phyloP scores from a whole-genome alignment of 2,888 invertebrate species.

The Coenonympha glycerion region DNA sequence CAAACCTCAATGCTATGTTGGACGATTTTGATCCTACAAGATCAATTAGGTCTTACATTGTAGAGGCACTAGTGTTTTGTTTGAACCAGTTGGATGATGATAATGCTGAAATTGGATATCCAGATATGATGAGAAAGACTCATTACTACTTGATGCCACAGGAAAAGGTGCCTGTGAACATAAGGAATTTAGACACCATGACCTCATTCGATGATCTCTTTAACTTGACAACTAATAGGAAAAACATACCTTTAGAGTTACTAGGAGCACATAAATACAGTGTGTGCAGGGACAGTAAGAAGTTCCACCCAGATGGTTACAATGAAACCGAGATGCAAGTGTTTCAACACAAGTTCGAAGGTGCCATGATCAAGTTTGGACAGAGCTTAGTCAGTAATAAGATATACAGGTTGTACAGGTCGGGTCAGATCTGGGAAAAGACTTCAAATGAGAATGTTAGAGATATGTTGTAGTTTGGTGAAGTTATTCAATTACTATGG shows the following conservation, averaged over 20 bases:
- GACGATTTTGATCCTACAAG: constrained; percentile 68
- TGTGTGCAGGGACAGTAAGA: constrained; percentile 63
- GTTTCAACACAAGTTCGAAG: constrained; percentile 70
- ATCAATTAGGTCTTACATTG: constrained; percentile 47
- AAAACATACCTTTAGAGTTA: constrained; percentile 51
- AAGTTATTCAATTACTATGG: constrained; percentile 12
- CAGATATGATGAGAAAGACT: constrained; percentile 65
- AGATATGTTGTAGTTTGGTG: constrained; percentile 44
- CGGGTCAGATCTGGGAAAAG: constrained; percentile 70
- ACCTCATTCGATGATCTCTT: constrained; percentile 60
- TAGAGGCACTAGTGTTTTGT: constrained; percentile 59
- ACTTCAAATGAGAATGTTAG: constrained; percentile 51
- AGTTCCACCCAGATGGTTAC: constrained; percentile 50
- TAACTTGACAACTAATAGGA: constrained; percentile 44
- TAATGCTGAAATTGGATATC: constrained; percentile 57
- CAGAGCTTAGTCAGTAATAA: constrained; percentile 65
- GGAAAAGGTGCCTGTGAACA: constrained; percentile 43
- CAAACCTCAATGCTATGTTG: constrained; percentile 71
- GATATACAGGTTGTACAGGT: constrained; percentile 63
- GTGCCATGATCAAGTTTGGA: constrained; percentile 69
- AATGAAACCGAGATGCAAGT: constrained; percentile 67
- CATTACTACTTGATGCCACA: constrained; percentile 58
- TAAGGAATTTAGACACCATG: constrained; percentile 68
- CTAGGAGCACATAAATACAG: constrained; percentile 64
- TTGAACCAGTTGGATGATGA: constrained; percentile 67